Conservation (phyloP, 2,797 vertebrate genomes). For the Oceanodroma leucorhoa region DNA sequence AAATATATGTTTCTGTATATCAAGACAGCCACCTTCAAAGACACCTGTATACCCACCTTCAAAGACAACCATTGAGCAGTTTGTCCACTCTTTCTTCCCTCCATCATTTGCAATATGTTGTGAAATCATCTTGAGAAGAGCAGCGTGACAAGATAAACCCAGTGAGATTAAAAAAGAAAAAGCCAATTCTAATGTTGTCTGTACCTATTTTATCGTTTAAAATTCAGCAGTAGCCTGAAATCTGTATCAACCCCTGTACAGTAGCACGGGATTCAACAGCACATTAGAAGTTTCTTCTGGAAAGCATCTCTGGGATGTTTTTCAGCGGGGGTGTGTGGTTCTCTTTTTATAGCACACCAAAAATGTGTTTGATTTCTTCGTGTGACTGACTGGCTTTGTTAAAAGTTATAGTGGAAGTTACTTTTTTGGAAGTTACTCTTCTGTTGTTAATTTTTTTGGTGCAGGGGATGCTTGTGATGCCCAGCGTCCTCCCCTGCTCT, state of each 20-base stretch:
- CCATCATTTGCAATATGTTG: not conserved
- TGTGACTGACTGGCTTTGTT: not conserved
- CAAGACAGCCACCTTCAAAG: not conserved
- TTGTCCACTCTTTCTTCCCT: not conserved
- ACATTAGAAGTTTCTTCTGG: not conserved
- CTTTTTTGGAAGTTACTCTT: not conserved
- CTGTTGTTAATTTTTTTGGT: not conserved
- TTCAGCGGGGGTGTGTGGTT: not conserved
- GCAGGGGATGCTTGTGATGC: accelerated
- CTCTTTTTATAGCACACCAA: not conserved
- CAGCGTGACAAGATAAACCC: not conserved
- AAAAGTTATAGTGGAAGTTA: not conserved
- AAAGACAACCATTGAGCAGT: not conserved
- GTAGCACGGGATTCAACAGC: not conserved
- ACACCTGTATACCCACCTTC: not conserved
- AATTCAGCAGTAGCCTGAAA: not conserved
- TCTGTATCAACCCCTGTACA: not conserved
- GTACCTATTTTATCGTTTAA: not conserved
- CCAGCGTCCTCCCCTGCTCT: not conserved
- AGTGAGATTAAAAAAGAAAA: not conserved
- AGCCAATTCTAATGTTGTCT: not conserved
- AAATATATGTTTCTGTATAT: not conserved
- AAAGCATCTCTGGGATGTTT: not conserved
- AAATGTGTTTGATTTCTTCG: not conserved
- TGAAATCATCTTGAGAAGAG: not conserved